phyloP scores from a whole-genome alignment of 2,113 vertebrate species.

The Pavo muticus region DNA sequence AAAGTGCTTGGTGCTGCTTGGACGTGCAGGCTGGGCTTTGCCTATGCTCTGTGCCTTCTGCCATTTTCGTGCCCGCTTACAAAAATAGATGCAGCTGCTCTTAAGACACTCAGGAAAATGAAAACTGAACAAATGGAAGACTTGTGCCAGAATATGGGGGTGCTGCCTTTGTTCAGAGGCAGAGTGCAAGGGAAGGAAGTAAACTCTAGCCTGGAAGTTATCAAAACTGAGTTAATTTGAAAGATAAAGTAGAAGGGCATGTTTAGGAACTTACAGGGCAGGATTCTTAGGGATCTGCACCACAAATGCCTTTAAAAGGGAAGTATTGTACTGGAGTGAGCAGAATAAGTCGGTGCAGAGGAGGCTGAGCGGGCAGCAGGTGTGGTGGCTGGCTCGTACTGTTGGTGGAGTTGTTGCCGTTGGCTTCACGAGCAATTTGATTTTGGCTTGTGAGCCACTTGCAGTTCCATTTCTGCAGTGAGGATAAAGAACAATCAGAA shows the following conservation, averaged over 20 bases:
- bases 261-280: neutral
- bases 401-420: neutral
- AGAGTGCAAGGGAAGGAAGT: neutral
- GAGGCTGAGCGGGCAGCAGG: rapidly evolving
- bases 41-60: neutral
- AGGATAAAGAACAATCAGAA: neutral
- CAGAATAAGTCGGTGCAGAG: neutral
- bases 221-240: neutral
- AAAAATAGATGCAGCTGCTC: neutral
- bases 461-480: neutral
- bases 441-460: neutral
- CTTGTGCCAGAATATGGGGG: neutral
- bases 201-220: neutral
- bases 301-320: neutral
- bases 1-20: neutral
- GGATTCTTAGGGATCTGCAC: neutral
- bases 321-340: neutral
- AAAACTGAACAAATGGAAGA: neutral
- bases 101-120: neutral
- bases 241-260: neutral
- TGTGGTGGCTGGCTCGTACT: neutral
- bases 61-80: neutral
- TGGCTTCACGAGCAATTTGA: neutral
- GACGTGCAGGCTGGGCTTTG: neutral
- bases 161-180: neutral